These are phyloP conservation scores for Terrapene triunguis DNA, from an alignment of 2,113 vertebrate genomes.

Conservation along the genomic window DNA sequence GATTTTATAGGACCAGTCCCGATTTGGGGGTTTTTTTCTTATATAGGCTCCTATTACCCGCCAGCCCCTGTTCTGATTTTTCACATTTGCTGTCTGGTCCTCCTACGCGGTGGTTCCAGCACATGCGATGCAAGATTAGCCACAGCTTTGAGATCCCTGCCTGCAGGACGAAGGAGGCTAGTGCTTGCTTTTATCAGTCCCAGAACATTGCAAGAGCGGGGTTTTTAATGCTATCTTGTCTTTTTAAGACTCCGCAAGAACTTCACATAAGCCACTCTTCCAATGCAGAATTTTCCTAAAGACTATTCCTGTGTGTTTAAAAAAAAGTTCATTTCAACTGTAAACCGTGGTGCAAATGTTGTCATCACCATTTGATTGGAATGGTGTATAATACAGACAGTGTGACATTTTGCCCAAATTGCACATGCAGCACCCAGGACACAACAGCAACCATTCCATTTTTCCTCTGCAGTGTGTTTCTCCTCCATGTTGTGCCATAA, in stretches of 20 bases:
- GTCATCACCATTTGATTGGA: neutral
- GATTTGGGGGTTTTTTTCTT: too few species aligned
- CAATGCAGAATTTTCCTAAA: neutral
- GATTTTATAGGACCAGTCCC: too few species aligned
- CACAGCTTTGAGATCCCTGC: neutral
- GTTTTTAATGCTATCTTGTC: neutral
- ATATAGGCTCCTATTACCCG: too few species aligned
- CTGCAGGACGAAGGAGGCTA: too few species aligned
- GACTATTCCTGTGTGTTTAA: neutral
- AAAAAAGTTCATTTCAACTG: neutral
- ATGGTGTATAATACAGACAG: neutral
- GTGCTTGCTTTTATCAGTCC: too few species aligned
- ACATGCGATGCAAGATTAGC: neutral
- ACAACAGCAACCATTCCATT: neutral
- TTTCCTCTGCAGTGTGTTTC: fast-evolving
- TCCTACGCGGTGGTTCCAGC: too few species aligned
- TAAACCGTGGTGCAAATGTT: neutral
- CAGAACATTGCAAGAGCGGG: too few species aligned
- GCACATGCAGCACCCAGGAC: fast-evolving
- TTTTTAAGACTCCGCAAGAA: neutral
- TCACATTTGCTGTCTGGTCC: too few species aligned
- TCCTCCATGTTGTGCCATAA: fast-evolving
- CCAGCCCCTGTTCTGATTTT: too few species aligned
- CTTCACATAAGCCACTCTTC: neutral
- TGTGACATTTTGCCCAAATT: neutral